These are phyloP conservation scores for Eupeodes latifasciatus DNA, from an alignment of 2,888 invertebrate species.

Conservation along the genomic window DNA sequence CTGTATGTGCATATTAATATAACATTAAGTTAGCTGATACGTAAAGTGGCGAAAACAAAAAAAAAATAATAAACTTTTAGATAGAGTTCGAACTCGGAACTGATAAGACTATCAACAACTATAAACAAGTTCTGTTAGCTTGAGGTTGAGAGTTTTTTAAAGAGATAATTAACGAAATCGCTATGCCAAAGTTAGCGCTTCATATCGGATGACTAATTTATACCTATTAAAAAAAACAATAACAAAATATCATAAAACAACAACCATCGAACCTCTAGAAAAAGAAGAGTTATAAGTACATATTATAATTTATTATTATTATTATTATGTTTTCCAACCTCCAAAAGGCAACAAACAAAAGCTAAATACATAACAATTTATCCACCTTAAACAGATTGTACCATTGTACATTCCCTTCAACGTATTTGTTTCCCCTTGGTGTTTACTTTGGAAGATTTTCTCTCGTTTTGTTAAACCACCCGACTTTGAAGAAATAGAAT, in stretches of 20 bases:
- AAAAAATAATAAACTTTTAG: constrained; percentile 5
- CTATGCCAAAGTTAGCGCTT: not conserved
- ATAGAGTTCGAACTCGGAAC: constrained; percentile 9
- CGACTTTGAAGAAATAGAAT: constrained; percentile 36
- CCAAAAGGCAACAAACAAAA: not conserved
- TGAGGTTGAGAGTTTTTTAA: not conserved
- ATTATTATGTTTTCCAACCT: constrained; percentile 2
- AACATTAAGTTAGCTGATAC: not conserved
- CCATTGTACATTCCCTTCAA: not conserved
- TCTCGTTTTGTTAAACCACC: constrained; percentile 43
- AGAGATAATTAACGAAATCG: constrained; percentile 24
- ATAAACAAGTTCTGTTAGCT: constrained; percentile 16
- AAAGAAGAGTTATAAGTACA: constrained; percentile 1
- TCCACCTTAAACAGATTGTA: constrained; percentile 3
- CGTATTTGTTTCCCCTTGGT: constrained; percentile 1
- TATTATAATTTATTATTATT: not conserved
- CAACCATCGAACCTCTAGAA: not conserved
- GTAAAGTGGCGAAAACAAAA: not conserved
- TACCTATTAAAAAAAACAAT: constrained; percentile 47
- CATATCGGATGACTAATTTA: constrained; percentile 51
- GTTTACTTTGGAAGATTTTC: constrained; percentile 19
- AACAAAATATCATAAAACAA: constrained; percentile 5
- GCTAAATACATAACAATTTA: constrained; percentile 7
- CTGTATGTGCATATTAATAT: too few species aligned
- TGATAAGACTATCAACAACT: constrained; percentile 35